Percentiles rank a stretch among this genome's conserved stretches.
Evolutionary conservation across 2,888 invertebrate species (phyloP).

Genomic region (Ochropleura leucogaster): DNA sequence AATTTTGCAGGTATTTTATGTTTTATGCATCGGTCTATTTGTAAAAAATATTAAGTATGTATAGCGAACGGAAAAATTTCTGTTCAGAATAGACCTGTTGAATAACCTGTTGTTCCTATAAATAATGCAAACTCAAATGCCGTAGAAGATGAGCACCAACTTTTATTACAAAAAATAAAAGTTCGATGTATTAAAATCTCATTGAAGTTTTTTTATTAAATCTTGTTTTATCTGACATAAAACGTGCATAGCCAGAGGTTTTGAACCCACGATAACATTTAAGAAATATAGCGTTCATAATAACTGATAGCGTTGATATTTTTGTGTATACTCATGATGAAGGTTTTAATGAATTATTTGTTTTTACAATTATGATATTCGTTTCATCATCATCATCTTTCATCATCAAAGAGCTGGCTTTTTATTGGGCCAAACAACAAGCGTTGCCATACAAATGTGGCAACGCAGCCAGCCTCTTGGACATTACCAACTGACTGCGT

Average conservation of each 20-base stretch:
- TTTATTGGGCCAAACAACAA: too few species aligned
- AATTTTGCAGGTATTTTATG: background rate
- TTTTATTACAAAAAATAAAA: background rate
- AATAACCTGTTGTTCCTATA: constrained; percentile 19
- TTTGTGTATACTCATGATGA: constrained; percentile 13
- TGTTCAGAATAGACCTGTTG: background rate
- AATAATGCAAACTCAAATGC: constrained; percentile 17
- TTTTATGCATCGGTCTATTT: constrained; percentile 33
- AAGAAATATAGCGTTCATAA: constrained; percentile 30
- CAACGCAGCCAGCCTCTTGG: too few species aligned
- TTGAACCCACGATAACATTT: constrained; percentile 47
- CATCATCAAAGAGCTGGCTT: too few species aligned
- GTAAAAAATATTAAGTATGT: background rate
- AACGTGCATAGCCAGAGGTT: constrained; percentile 43
- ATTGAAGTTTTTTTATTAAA: constrained; percentile 26
- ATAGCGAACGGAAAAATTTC: constrained; percentile 28
- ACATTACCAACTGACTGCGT: too few species aligned
- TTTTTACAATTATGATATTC: constrained; percentile 1
- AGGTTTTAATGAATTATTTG: constrained; percentile 23
- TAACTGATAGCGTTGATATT: constrained; percentile 20
- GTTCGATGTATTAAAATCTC: background rate
- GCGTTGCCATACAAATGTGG: too few species aligned
- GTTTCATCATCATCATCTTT: constrained; percentile 30
- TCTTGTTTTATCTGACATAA: constrained; percentile 36
- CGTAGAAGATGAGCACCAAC: background rate